Evolutionary conservation across 2,113 vertebrate species (phyloP).

Genomic region (Beaufortia kweichowensis): DNA sequence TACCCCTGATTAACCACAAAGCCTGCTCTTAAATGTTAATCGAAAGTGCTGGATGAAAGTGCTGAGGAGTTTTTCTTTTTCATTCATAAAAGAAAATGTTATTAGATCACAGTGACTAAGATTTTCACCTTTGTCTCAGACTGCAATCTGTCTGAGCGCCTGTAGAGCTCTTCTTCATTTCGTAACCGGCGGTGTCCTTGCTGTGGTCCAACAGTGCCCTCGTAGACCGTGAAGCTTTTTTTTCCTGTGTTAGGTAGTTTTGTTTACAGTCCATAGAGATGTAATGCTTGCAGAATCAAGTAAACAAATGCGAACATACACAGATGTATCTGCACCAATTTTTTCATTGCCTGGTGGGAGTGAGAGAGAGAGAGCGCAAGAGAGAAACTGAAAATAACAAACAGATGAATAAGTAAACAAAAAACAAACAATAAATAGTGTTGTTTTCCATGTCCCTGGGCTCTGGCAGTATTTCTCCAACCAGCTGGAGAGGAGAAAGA

Average conservation of each 20-base stretch:
- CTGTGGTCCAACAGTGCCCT: conserved; percentile 21
- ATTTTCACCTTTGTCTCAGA: conserved; percentile 49
- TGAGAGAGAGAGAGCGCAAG: conserved; percentile 22
- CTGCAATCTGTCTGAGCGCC: conserved; percentile 46
- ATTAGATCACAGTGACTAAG: conserved; percentile 49
- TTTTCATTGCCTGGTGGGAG: conserved; percentile 9
- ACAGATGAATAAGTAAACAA: conserved; percentile 46
- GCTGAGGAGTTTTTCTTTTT: conserved; percentile 54
- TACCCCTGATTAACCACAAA: conserved; percentile 77
- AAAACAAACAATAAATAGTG: conserved; percentile 50
- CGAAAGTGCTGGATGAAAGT: conserved; percentile 65
- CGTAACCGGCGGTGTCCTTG: conserved; percentile 26
- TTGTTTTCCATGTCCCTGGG: conserved; percentile 42
- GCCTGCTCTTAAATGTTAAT: conserved; percentile 68
- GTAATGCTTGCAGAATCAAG: conserved; percentile 40
- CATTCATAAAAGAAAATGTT: conserved; percentile 48
- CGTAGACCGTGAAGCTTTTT: not conserved
- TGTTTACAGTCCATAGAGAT: conserved; percentile 37
- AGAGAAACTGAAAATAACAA: conserved; percentile 45
- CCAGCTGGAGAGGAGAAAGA: not conserved
- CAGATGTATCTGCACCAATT: conserved; percentile 35
- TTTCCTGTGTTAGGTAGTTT: not conserved
- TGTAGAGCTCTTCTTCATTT: conserved; percentile 30
- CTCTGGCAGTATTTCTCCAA: conserved; percentile 17
- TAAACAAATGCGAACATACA: conserved; percentile 50